Base-by-base conservation (phyloP, 2,888 invertebrate genomes). In the Lepidochitona cinerea region DNA sequence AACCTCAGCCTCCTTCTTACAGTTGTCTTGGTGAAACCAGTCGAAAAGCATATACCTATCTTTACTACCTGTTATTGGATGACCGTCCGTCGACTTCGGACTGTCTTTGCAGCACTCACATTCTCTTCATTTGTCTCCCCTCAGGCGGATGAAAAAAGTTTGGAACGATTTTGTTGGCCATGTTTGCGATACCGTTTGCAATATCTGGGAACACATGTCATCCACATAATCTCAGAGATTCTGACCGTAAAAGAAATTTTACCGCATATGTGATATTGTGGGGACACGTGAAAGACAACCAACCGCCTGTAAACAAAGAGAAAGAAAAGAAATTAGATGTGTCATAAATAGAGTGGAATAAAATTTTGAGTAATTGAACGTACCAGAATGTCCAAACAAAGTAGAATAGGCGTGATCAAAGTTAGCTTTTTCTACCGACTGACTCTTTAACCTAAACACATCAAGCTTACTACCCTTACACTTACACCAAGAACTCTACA, bases 211-310 rank as follows among this genome's bases (percentile, higher is more conserved):
- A 18, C 32, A 35, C 53, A 53, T 35, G 52, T 70, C 12, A 70
- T 70, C 70, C 7, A 53, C 53, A 14, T 70, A 70, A 70, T 70
- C 70, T 26, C 70, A 53, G 70, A 23, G 41, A 29, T 53, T 70
- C 53, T 4, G n/a, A n/a, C n/a, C n/a, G n/a, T n/a, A n/a, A n/a
- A n/a, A n/a, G n/a, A n/a, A n/a, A n/a, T n/a, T n/a, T n/a, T n/a
- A n/a, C n/a, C n/a, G n/a, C n/a, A n/a, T n/a, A n/a, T n/a, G n/a
- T n/a, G n/a, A n/a, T n/a, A n/a, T n/a, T n/a, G n/a, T n/a, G n/a
- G n/a, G n/a, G n/a, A n/a, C n/a, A n/a, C n/a, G n/a, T n/a, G n/a
- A 33, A 49, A 32, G 32, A 53, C 33, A 70, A 33, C n/a, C n/a
- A n/a, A n/a, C n/a, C n/a, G n/a, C n/a, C n/a, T n/a, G n/a, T n/a